phyloP scores from a whole-genome alignment of 2,797 vertebrate species.

The Rhincodon typus region DNA sequence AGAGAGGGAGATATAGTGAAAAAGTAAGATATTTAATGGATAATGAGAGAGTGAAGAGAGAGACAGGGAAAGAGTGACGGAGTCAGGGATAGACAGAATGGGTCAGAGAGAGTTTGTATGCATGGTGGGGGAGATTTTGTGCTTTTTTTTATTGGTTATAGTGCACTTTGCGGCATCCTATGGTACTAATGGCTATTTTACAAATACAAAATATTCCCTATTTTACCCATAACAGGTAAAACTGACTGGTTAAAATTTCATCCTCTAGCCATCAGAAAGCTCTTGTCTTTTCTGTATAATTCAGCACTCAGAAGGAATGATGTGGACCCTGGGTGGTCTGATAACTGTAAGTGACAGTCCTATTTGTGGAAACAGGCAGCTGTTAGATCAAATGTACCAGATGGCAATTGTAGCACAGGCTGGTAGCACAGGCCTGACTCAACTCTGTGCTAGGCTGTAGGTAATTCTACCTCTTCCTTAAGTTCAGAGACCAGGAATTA shows the following conservation, averaged over 20 bases:
- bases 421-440: neutral
- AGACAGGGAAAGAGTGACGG: no score
- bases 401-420: neutral
- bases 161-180: neutral
- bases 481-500: neutral
- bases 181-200: neutral
- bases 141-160: neutral
- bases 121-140: no score
- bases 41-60: no score
- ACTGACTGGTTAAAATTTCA: neutral
- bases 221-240: neutral
- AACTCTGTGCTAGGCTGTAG: neutral
- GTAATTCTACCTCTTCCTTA: neutral
- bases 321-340: neutral
- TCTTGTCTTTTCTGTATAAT: neutral
- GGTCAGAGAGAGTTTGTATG: no score
- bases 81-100: no score
- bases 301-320: neutral
- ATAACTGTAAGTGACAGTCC: slow-evolving; percentile 11
- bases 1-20: no score
- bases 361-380: neutral
- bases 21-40: no score
- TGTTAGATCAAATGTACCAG: neutral
- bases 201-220: neutral
- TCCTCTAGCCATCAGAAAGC: neutral